Base-by-base conservation (phyloP, 2,797 vertebrate species). In the Todus mexicanus region DNA sequence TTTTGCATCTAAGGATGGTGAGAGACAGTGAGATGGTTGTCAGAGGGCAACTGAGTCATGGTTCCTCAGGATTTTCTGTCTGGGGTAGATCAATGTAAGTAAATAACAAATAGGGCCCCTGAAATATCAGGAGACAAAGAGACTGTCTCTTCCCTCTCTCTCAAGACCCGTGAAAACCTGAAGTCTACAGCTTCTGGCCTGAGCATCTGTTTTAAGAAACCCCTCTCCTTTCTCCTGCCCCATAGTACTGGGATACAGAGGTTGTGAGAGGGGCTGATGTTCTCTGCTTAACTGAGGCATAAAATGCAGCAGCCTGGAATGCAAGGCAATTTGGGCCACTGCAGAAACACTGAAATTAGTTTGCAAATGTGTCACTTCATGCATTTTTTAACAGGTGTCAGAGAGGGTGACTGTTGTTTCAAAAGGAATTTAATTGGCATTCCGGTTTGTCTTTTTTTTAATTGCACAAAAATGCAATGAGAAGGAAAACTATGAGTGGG, bases 401-500 rank as follows among this genome's bases (percentile, higher is more conserved):
- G 82, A 45, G 85, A 63, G 68, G 57, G 70, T 69, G 80, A 76
- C 71, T 91, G 77, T 87, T 20, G 2, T 81, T 94, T 95, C 57
- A 38, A 72, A 89, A 93, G 18, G 35, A 53, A 11, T 84, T 95
- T 95, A 87, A 93, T 93, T 94, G 76, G 63, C 59, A 15, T 95
- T 94, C 84, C 70, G 64, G 48, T 76, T 94, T 89, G 76, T 83
- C 71, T 47, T 70, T 48, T 70, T 75, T 95, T 96, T 92, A 85
- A 91, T 96, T 94, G 90, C 78, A 92, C 40, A 74, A 86, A 96
- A 96, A 90, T 90, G 81, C 76, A 76, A 83, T 9, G 76, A 93
- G 87, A 91, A 69, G 78, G 61, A 85, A 91, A 80, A 82, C 57
- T 53, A 47, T 64, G 82, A 90, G 54, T 76, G 72, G 63, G 84